Evolutionary conservation across 2,797 vertebrate species (phyloP).

Genomic region (Malurus splendens): DNA sequence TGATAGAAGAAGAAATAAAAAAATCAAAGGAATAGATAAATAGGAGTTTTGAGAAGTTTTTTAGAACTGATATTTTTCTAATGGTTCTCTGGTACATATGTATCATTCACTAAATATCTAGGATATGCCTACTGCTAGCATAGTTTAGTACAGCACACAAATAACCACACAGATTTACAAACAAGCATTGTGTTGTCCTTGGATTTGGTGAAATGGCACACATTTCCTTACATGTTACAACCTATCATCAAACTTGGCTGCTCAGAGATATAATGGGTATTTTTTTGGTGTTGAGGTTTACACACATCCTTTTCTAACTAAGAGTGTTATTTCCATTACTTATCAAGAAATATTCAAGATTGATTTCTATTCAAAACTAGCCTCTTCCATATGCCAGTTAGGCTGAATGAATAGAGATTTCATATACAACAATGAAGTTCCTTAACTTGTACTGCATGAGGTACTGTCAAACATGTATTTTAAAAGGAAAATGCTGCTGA

Average conservation of each 20-base stretch:
- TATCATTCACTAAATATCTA: rapidly evolving
- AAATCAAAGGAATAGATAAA: not conserved
- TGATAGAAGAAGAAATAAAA: not conserved
- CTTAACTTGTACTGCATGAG: not conserved
- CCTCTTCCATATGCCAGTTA: rapidly evolving
- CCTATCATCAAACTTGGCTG: not conserved
- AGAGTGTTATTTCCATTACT: not conserved
- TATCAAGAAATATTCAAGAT: not conserved
- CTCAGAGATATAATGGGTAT: not conserved
- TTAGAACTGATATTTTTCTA: not conserved
- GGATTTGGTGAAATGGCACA: not conserved
- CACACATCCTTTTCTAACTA: not conserved
- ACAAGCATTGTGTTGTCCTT: not conserved
- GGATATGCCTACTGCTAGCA: not conserved
- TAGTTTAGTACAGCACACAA: not conserved
- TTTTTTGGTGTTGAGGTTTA: not conserved
- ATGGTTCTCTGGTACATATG: not conserved
- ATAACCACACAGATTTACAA: not conserved
- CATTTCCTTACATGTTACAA: not conserved
- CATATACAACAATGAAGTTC: not conserved
- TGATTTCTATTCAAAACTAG: not conserved
- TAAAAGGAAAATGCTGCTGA: not conserved
- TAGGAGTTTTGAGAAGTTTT: not conserved
- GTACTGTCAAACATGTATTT: not conserved
- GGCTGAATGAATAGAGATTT: not conserved